Evolutionary conservation across 2,888 invertebrate genomes (phyloP).

Genomic region (Synanthedon andrenaeformis): DNA sequence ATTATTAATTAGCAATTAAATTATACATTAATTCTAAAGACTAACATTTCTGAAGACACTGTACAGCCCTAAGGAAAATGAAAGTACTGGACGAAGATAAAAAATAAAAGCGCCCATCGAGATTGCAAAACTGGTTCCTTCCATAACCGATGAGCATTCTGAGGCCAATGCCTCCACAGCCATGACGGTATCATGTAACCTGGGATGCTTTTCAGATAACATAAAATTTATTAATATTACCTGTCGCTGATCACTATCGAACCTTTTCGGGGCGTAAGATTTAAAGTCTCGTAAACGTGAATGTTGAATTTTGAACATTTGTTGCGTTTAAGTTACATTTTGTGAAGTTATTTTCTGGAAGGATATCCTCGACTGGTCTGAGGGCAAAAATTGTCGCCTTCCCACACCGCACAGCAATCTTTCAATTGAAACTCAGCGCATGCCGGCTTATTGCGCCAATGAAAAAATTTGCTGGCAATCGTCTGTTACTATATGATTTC

Average conservation of each 20-base stretch:
- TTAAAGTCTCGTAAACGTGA: background rate
- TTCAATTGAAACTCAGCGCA: conserved; percentile 60
- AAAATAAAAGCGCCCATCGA: conserved; percentile 19
- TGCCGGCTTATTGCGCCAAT: conserved; percentile 61
- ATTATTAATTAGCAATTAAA: no score
- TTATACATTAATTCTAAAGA: no score
- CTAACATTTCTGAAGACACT: background rate
- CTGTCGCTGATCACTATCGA: background rate
- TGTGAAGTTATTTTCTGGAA: conserved; percentile 56
- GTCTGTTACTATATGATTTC: conserved; percentile 15
- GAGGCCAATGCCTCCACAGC: conserved; percentile 34
- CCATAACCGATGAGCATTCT: conserved; percentile 18
- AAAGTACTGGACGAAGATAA: conserved; percentile 14
- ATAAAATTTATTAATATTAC: conserved; percentile 22
- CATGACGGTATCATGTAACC: background rate
- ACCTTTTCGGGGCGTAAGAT: background rate
- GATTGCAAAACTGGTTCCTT: conserved; percentile 38
- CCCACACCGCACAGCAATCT: conserved; percentile 59
- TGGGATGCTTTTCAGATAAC: conserved; percentile 21
- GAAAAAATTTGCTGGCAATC: conserved; percentile 54
- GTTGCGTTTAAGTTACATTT: conserved; percentile 23
- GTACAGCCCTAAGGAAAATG: conserved; percentile 11
- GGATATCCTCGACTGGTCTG: conserved; percentile 57
- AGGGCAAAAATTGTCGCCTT: conserved; percentile 57
- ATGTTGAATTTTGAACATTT: background rate